Conservation (phyloP, 2,113 vertebrate species). For the Chinchilla lanigera region DNA sequence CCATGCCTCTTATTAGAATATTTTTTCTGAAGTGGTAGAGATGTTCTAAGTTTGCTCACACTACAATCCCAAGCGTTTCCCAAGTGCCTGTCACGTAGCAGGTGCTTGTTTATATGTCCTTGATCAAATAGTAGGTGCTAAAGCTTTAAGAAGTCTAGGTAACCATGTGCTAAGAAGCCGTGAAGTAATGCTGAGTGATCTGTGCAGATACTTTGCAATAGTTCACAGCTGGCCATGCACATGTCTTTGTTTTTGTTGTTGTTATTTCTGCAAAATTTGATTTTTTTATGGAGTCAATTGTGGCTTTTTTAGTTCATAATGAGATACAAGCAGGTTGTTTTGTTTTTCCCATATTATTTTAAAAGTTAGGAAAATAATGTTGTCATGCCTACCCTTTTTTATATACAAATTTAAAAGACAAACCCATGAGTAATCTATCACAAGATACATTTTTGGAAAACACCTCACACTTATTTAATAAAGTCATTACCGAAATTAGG, state of each 20-base stretch:
- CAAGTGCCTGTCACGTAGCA: neutral
- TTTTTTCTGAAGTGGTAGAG: neutral
- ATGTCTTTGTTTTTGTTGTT: neutral
- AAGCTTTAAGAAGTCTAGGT: neutral
- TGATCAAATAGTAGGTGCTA: neutral
- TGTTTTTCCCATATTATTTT: neutral
- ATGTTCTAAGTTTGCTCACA: neutral
- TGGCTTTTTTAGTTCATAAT: neutral
- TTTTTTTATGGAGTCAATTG: neutral
- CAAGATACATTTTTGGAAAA: neutral
- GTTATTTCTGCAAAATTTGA: neutral
- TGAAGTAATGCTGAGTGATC: neutral
- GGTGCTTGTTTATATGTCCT: neutral
- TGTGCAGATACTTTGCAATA: neutral
- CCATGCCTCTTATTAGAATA: neutral
- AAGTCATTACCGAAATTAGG: neutral
- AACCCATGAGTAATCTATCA: neutral
- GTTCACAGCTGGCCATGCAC: neutral
- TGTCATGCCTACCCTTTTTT: neutral
- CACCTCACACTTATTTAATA: neutral
- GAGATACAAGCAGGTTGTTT: neutral
- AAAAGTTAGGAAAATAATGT: neutral
- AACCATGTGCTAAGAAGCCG: neutral
- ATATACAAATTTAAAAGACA: neutral
- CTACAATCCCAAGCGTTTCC: neutral